Evolutionary conservation across 2,888 invertebrate species (phyloP).

Genomic region (Chrysodeixis includens): DNA sequence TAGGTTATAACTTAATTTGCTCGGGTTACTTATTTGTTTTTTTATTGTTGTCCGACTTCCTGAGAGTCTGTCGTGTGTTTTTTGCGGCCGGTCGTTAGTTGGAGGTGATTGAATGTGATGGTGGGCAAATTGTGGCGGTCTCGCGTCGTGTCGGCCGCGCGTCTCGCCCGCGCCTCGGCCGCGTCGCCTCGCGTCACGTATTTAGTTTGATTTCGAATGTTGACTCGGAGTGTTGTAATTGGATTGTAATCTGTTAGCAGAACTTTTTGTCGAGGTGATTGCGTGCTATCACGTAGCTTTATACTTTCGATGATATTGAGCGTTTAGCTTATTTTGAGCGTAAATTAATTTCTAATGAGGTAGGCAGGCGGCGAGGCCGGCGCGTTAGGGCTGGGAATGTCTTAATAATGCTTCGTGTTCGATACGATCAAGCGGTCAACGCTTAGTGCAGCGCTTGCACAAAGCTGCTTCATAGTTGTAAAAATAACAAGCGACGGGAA

Average conservation of each 20-base stretch:
- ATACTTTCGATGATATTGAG: constrained; percentile 51
- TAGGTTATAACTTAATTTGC: constrained; percentile 90
- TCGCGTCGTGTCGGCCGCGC: constrained; percentile 37
- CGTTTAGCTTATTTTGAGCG: constrained; percentile 64
- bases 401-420: constrained; percentile 61
- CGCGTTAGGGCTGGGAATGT: constrained; percentile 66
- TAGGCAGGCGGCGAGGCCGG: constrained; percentile 60
- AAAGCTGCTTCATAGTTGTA: constrained; percentile 9
- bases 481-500: constrained; percentile 5
- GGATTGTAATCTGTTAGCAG: constrained; percentile 72
- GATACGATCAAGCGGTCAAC: constrained; percentile 54
- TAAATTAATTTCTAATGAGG: constrained; percentile 81
- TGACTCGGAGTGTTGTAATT: constrained; percentile 75
- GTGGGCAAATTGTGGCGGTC: constrained; percentile 77
- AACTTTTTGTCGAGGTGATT: constrained; percentile 60
- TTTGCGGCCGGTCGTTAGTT: constrained; percentile 84
- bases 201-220: constrained; percentile 72
- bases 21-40: constrained; percentile 87
- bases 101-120: constrained; percentile 88
- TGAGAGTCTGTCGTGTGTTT: constrained; percentile 86
- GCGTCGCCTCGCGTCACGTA: constrained; percentile 65
- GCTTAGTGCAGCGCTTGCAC: constrained; percentile 37
- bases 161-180: constrained; percentile 36
- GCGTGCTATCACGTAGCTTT: constrained; percentile 61
- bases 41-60: constrained; percentile 87